Percentiles rank a stretch among this genome's conserved stretches.
Evolutionary conservation across 2,113 vertebrate genomes (phyloP).

Genomic region (Shinisaurus crocodilurus): DNA sequence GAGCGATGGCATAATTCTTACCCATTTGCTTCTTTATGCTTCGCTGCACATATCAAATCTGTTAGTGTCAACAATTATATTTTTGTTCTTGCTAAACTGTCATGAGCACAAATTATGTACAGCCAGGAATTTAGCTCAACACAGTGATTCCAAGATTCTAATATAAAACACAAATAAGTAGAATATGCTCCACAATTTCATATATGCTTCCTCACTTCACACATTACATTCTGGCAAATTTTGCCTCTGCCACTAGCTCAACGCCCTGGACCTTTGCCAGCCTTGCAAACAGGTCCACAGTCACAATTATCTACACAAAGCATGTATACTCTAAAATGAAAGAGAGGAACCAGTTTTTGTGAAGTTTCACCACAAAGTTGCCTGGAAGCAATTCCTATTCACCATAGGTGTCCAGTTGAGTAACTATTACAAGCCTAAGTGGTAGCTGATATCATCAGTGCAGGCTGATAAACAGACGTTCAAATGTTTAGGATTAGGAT

Average conservation of each 20-base stretch:
- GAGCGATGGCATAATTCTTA: conserved; percentile 1
- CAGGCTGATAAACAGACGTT: neutral
- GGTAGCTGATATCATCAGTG: neutral
- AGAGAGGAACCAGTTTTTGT: neutral
- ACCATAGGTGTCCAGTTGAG: neutral
- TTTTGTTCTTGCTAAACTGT: neutral
- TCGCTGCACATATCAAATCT: neutral
- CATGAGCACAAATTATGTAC: neutral
- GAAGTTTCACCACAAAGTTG: neutral
- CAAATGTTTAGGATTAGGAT: neutral
- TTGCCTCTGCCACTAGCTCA: neutral
- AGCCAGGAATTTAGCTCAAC: neutral
- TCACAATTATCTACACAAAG: neutral
- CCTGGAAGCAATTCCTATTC: neutral
- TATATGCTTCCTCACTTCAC: neutral
- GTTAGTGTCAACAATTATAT: neutral
- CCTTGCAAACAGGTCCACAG: neutral
- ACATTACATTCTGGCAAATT: neutral
- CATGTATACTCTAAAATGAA: neutral
- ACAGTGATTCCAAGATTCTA: neutral
- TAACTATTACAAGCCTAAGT: neutral
- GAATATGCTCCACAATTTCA: neutral
- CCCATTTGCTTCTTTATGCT: neutral
- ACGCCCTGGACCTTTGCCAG: neutral
- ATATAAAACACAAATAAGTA: conserved; percentile 1